phyloP scores from a whole-genome alignment of 2,113 vertebrate species.

The human (Homo sapiens) region DNA sequence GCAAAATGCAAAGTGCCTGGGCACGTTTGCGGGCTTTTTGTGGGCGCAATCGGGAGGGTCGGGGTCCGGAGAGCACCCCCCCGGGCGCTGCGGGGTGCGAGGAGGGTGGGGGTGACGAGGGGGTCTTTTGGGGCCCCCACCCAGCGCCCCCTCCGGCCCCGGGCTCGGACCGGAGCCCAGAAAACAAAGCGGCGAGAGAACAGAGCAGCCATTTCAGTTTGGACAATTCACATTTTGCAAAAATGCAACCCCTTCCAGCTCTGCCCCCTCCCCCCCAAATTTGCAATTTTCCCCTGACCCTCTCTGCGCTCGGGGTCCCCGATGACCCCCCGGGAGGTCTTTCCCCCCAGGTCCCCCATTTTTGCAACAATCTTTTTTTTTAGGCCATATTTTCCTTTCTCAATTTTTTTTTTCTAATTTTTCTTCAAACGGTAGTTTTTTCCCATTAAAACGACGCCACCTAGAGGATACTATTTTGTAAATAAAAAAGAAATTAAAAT shows the following conservation, averaged over 20 bases:
- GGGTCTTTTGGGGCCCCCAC: constrained; percentile 17
- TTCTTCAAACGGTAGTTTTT: constrained; percentile 84
- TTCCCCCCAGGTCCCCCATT: constrained; percentile 34
- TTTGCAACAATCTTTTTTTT: constrained; percentile 75
- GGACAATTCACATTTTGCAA: constrained; percentile 80
- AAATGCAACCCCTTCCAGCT: constrained; percentile 71
- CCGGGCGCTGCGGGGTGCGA: constrained; percentile 42
- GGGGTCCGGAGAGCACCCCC: constrained; percentile 51
- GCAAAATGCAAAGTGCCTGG: constrained; percentile 64
- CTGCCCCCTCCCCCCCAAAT: constrained; percentile 63
- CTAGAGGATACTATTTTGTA: constrained; percentile 89
- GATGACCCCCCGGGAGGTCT: not conserved
- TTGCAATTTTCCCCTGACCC: constrained; percentile 63
- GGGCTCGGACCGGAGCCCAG: constrained; percentile 76
- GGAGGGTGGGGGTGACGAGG: constrained; percentile 13
- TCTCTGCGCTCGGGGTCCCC: not conserved
- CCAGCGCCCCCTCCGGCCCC: constrained; percentile 59
- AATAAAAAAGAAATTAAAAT: constrained; percentile 87
- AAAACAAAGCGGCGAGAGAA: constrained; percentile 80
- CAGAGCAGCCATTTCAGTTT: constrained; percentile 82
- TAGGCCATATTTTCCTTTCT: constrained; percentile 73
- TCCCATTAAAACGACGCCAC: constrained; percentile 89
- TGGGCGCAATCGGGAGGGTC: constrained; percentile 44
- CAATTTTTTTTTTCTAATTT: constrained; percentile 80
- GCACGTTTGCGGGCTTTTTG: constrained; percentile 69